Evolutionary conservation across 2,113 vertebrate species (phyloP), one percentile per base, ranked within the genome.

Genomic region (Eptatretus burgeri): DNA sequence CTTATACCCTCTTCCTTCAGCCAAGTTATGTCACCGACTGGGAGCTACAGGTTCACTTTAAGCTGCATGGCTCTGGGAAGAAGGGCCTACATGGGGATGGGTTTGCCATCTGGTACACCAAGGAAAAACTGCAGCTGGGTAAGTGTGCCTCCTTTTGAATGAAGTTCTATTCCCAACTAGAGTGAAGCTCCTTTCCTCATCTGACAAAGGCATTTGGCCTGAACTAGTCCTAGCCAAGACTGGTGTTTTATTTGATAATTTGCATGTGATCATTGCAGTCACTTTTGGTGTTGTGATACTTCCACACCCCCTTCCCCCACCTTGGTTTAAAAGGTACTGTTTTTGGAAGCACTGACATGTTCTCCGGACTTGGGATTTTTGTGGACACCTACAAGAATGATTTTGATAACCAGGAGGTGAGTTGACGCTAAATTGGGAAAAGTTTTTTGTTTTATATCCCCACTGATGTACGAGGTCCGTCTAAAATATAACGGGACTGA

Each of bases 1-100:
- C 27, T 41, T 41, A 3, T 7, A 41, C 27, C 27, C 64, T 63
- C 1, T 27, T 20, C 52, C 11, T 64, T 0, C 70, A 98, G 91
- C 89, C 89, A 11, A 93, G 86, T 71, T 80, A 84, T 72, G 77
- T 93, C 68, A 98, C 94, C 72, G 91, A 98, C 73, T 96, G 89
- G 91, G 91, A 98, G 71, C 82, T 98, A 71, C 91, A 98, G 0
- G 79, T 94, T 62, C 89, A 98, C 65, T 98, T 93, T 70, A 91
- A 74, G 75, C 73, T 96, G 64, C 91, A 98, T 0, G 91, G 91
- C 1, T 70, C 76, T 0, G 91, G 89, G 20, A 96, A 93, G 72
- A 98, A 98, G 77, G 93, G 83, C 70, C 81, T 98, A 16, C 81
- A 96, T 1, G 91, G 91, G 14, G 91, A 98, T 1, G 86, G 91